phyloP scores from a whole-genome alignment of 2,888 invertebrate genomes.

The Cephus rjabovi region DNA sequence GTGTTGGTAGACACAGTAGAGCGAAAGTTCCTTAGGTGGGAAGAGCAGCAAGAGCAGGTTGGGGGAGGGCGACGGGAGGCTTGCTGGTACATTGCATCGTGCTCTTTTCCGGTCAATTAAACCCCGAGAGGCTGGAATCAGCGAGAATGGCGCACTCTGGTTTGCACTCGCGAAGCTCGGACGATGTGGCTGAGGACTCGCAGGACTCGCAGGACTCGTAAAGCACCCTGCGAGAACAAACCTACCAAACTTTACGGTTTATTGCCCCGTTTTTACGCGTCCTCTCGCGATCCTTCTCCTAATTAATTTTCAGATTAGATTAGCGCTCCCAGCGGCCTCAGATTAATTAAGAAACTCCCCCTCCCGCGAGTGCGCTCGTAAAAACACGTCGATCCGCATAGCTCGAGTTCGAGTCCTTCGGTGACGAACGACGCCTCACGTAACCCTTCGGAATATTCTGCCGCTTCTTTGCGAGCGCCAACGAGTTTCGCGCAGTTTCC shows the following conservation, averaged over 20 bases:
- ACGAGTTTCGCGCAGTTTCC: too few relatives aligned
- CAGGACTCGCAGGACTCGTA: neutral
- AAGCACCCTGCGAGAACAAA: neutral
- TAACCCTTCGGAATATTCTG: too few relatives aligned
- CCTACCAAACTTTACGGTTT: neutral
- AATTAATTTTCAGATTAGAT: constrained; percentile 7
- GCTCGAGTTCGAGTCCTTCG: too few relatives aligned
- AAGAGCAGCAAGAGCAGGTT: too few relatives aligned
- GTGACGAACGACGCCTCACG: too few relatives aligned
- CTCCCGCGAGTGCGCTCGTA: neutral
- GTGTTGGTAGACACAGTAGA: too few relatives aligned
- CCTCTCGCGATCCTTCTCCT: neutral
- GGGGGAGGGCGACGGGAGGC: too few relatives aligned
- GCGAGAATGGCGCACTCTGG: constrained; percentile 5
- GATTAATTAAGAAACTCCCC: neutral
- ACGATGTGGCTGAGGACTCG: neutral
- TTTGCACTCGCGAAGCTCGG: neutral
- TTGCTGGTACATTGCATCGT: neutral
- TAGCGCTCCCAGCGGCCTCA: neutral
- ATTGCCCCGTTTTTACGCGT: constrained; percentile 3
- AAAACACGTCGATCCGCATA: neutral
- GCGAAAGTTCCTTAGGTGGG: too few relatives aligned
- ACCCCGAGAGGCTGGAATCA: constrained; percentile 26
- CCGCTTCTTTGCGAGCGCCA: too few relatives aligned
- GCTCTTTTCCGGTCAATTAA: constrained; percentile 39